Conservation (phyloP, 2,888 invertebrate species). For the Pocota personata region DNA sequence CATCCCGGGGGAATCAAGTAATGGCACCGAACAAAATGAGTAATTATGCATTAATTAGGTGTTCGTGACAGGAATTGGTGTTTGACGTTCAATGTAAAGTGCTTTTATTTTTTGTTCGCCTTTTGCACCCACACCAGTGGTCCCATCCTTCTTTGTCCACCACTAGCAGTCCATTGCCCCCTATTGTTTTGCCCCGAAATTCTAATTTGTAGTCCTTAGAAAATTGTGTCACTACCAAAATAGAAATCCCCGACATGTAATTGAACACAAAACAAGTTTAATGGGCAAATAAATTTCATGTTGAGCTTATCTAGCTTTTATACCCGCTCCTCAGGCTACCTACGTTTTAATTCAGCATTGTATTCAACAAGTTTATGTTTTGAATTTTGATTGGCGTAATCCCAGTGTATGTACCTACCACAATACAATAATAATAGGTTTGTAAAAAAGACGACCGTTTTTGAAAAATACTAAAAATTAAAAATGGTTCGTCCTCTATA, state of each 20-base stretch:
- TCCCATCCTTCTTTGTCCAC: neutral
- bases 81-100: slow-evolving; percentile 6
- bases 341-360: no score
- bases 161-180: neutral
- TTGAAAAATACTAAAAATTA: no score
- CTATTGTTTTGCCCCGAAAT: neutral
- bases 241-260: neutral
- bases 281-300: neutral
- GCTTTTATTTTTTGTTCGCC: neutral
- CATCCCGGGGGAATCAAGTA: slow-evolving; percentile 4
- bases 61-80: slow-evolving; percentile 27
- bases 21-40: slow-evolving; percentile 22
- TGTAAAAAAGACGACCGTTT: no score
- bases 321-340: no score
- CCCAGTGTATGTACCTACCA: no score
- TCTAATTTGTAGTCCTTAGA: neutral
- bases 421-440: no score
- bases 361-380: no score
- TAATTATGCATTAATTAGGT: slow-evolving; percentile 40
- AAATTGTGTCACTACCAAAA: neutral
- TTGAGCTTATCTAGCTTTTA: neutral
- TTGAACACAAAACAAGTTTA: neutral
- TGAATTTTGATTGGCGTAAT: no score
- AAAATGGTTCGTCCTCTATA: no score
- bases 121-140: no score